Percentiles rank a stretch among this genome's conserved stretches.
phyloP scores from a whole-genome alignment of 2,888 invertebrate species.

The Merodon equestris region DNA sequence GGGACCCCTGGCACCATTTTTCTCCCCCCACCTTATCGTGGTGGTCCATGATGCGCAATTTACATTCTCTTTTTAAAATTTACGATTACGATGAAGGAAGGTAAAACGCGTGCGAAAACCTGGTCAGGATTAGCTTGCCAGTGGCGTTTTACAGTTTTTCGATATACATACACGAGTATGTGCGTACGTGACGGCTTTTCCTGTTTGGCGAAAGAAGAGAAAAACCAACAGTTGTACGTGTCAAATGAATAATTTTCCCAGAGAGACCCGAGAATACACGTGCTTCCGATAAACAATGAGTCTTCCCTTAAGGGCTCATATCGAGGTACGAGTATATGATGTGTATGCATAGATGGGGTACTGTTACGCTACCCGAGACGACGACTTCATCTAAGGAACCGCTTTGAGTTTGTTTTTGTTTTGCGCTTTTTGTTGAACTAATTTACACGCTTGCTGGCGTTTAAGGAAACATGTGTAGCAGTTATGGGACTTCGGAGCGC shows the following conservation, averaged over 20 bases:
- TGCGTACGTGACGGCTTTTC: too few species aligned
- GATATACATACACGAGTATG: too few species aligned
- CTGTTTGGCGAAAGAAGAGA: neutral
- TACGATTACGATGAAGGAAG: too few species aligned
- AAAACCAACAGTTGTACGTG: conserved; percentile 42
- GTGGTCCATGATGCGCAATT: too few species aligned
- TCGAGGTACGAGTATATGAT: too few species aligned
- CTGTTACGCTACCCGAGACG: neutral
- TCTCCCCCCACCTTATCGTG: too few species aligned
- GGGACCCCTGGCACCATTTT: too few species aligned
- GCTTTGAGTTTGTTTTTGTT: conserved; percentile 24
- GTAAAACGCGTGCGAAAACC: too few species aligned
- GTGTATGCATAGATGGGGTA: neutral
- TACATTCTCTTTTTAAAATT: too few species aligned
- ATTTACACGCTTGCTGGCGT: conserved; percentile 19
- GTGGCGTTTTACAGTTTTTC: too few species aligned
- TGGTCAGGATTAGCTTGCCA: too few species aligned
- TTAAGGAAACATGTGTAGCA: neutral
- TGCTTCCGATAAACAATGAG: conserved; percentile 32
- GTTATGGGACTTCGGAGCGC: conserved; percentile 2
- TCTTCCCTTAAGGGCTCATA: conserved; percentile 1
- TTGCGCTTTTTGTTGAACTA: conserved; percentile 18
- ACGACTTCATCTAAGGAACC: conserved; percentile 16
- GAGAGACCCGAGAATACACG: conserved; percentile 16
- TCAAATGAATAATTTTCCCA: conserved; percentile 37